Percentiles rank a stretch among this genome's conserved stretches.
These are phyloP conservation scores for Pica pica DNA, from an alignment of 2,113 vertebrate genomes.

Conservation along the genomic window DNA sequence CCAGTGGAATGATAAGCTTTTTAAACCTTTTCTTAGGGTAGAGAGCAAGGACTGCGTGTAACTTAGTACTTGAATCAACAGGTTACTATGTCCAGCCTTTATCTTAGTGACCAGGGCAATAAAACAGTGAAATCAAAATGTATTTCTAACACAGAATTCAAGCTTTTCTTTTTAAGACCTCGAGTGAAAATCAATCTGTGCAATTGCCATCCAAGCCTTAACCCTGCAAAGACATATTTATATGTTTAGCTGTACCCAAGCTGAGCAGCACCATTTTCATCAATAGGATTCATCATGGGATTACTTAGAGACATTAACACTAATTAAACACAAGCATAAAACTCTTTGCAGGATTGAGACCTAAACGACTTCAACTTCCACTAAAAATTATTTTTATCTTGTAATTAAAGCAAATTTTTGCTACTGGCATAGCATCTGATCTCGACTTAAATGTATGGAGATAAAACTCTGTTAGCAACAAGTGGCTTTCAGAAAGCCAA, in stretches of 20 bases:
- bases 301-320: constrained; percentile 30
- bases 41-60: not conserved
- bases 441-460: not conserved
- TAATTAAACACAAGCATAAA: constrained; percentile 47
- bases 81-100: not conserved
- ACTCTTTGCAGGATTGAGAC: constrained; percentile 22
- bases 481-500: not conserved
- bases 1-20: not conserved
- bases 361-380: constrained; percentile 5
- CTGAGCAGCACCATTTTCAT: not conserved
- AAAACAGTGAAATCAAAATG: not conserved
- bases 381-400: constrained; percentile 35
- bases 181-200: not conserved
- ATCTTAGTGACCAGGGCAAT: not conserved
- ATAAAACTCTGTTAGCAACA: not conserved
- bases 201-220: not conserved
- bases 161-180: not conserved
- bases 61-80: not conserved
- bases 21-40: not conserved
- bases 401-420: constrained; percentile 29
- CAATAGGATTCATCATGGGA: constrained; percentile 25
- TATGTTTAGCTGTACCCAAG: not conserved
- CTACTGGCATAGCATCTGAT: not conserved
- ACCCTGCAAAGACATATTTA: not conserved
- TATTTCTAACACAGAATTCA: not conserved